These are phyloP conservation scores for Anaspis maculata DNA, from an alignment of 2,888 invertebrate species.

Conservation along the genomic window DNA sequence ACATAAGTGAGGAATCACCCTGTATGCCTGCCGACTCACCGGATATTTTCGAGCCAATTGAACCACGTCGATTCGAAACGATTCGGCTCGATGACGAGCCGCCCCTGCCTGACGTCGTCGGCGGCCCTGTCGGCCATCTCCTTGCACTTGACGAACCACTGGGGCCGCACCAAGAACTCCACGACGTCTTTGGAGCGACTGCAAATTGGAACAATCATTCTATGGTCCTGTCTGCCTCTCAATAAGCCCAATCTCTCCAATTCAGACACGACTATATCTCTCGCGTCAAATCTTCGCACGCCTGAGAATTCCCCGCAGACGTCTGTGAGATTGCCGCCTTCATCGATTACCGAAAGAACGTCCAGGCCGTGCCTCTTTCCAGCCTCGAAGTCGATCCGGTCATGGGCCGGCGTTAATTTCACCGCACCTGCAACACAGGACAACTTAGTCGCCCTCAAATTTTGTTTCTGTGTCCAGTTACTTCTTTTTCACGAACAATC, in stretches of 20 bases:
- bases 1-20: background rate
- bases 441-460: background rate
- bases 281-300: constrained; percentile 84
- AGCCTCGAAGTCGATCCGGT: constrained; percentile 93
- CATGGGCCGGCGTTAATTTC: constrained; percentile 98
- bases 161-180: constrained; percentile 91
- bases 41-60: constrained; percentile 91
- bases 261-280: constrained; percentile 69
- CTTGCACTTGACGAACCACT: constrained; percentile 91
- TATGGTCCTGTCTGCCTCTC: constrained; percentile 60
- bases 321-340: constrained; percentile 76
- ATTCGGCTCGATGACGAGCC: constrained; percentile 76
- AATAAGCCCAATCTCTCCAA: constrained; percentile 59
- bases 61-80: constrained; percentile 89
- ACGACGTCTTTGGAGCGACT: constrained; percentile 96
- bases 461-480: no score
- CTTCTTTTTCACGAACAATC: no score
- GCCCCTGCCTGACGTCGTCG: constrained; percentile 68
- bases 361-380: constrained; percentile 82
- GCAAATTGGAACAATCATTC: constrained; percentile 94
- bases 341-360: constrained; percentile 83
- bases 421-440: constrained; percentile 75
- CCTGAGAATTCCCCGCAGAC: constrained; percentile 72
- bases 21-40: no score
- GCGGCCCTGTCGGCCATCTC: constrained; percentile 85